Conservation (phyloP, 2,888 invertebrate genomes). For the Apodemia mormo region DNA sequence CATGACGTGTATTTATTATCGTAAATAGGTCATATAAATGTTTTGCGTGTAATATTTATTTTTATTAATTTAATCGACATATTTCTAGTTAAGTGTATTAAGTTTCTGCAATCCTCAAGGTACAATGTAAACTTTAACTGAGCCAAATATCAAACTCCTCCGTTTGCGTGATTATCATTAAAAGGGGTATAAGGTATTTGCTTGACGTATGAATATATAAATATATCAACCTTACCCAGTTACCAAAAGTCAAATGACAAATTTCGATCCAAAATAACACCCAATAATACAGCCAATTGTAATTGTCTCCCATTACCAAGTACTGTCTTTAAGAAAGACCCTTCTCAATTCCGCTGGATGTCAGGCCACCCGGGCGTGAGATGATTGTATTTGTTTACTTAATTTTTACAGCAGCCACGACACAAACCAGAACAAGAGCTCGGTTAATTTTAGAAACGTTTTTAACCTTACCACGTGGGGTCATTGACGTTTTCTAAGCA, state of each 20-base stretch:
- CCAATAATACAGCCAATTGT: constrained; percentile 43
- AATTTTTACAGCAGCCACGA: constrained; percentile 78
- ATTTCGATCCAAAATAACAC: constrained; percentile 46
- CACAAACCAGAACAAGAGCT: constrained; percentile 76
- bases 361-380: constrained; percentile 74
- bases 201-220: too few species aligned
- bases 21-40: too few species aligned
- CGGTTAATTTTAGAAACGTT: constrained; percentile 68
- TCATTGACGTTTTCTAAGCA: constrained; percentile 59
- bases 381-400: constrained; percentile 73
- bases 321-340: constrained; percentile 34
- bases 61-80: too few species aligned
- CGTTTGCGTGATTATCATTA: too few species aligned
- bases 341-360: constrained; percentile 47
- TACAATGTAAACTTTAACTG: too few species aligned
- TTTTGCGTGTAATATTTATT: too few species aligned
- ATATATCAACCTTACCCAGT: background rate
- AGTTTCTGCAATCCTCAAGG: too few species aligned
- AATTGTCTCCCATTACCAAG: constrained; percentile 32
- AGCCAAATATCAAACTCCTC: too few species aligned
- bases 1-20: too few species aligned
- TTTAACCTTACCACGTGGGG: constrained; percentile 71
- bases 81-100: too few species aligned
- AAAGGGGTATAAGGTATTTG: too few species aligned
- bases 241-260: constrained; percentile 52